Evolutionary conservation across 2,113 vertebrate genomes (phyloP), one percentile per base, ranked within the genome.

Genomic region (Psilopogon haemacephalus): DNA sequence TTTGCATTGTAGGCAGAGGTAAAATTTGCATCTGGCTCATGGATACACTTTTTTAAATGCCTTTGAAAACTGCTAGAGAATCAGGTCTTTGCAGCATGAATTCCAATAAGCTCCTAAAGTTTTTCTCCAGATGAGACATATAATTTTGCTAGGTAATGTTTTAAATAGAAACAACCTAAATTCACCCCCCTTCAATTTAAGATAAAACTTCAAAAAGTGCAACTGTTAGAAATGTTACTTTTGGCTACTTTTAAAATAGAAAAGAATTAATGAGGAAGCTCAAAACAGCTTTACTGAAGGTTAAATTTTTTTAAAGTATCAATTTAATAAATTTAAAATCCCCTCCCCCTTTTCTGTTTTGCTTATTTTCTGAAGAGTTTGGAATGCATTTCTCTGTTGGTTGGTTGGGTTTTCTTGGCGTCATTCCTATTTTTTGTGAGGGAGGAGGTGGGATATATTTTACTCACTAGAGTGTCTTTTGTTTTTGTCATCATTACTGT

Each of bases 11-110:
- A 67, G 52, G 46, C 37, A 46, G 44, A 54, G 46, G 38, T 73
- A 88, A 59, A 90, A 88, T 93, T 84, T 88, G 27, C 67, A 54
- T 79, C 68, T 89, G 79, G 67, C 44, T 89, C 20, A 16, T 35
- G 50, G 59, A 58, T 76, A n/a, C 2, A 8, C 37, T 48, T 92
- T 85, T 88, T 80, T 23, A 52, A 32, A 62, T 85, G 59, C 44
- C 68, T 75, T 86, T 80, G 52, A 90, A 90, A 90, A 84, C 17
- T 48, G 56, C 11, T 23, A 71, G 60, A 78, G 37, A 32, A 77
- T 88, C 18, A 55, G 63, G 7, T 40, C 33, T 88, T 64, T 54
- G 32, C 38, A 74, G 27, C 26, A 56, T 74, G 65, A 92, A 64
- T 93, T 94, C 28, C 63, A 56, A 59, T 71, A 88, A 55, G 7